phyloP scores from a whole-genome alignment of 2,888 invertebrate genomes.

The Caenorhabditis sp. region DNA sequence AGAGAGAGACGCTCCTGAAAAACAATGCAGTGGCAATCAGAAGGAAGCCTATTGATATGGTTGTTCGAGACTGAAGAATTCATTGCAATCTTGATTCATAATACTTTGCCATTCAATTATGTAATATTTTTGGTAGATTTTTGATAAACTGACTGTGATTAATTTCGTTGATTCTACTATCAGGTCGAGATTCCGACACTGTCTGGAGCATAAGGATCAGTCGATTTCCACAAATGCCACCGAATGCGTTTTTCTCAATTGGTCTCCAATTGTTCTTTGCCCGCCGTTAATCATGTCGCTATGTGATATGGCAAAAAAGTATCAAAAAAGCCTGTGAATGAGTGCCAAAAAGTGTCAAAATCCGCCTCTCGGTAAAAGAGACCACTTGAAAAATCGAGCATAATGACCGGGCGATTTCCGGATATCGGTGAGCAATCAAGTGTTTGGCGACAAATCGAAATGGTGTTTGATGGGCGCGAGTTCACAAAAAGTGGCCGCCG shows the following conservation, averaged over 20 bases:
- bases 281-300: slow-evolving; percentile 12
- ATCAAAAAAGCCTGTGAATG: slow-evolving; percentile 45
- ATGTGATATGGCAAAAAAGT: slow-evolving; percentile 1
- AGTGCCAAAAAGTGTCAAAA: slow-evolving; percentile 59
- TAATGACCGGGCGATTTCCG: slow-evolving; percentile 63
- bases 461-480: slow-evolving; percentile 65
- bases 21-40: slow-evolving; percentile 62
- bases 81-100: background rate
- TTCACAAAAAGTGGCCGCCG: slow-evolving; percentile 58
- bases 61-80: slow-evolving; percentile 39
- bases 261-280: slow-evolving; percentile 16
- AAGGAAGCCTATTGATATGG: slow-evolving; percentile 62
- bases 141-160: too few relatives aligned
- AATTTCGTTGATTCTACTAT: too few relatives aligned
- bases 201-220: too few relatives aligned
- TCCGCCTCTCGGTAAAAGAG: slow-evolving; percentile 36
- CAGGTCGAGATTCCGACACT: too few relatives aligned
- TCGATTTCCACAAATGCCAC: too few relatives aligned
- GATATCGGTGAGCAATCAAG: slow-evolving; percentile 63
- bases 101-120: slow-evolving; percentile 23
- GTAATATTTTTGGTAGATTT: too few relatives aligned
- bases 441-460: slow-evolving; percentile 55
- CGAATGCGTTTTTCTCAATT: background rate
- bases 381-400: slow-evolving; percentile 63
- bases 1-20: slow-evolving; percentile 67